A percentile compares a stretch with the other conserved stretches of the same genome.
phyloP scores from a whole-genome alignment of 2,113 vertebrate species.

The Ranitomeya imitator region DNA sequence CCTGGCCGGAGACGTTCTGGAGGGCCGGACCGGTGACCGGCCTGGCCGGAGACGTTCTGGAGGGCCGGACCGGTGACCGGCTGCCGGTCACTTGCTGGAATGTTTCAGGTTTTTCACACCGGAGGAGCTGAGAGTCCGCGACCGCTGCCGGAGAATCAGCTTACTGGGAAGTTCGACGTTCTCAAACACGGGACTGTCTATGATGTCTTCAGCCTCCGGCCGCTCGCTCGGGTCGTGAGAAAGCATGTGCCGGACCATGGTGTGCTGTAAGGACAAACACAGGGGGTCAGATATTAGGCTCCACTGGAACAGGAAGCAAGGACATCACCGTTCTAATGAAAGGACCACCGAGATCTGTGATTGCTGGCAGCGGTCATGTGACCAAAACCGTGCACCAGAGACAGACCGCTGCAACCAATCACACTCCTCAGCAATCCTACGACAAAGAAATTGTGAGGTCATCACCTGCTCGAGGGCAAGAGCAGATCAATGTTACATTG shows the following conservation, averaged over 20 bases:
- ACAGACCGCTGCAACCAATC: too few relatives aligned
- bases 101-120: slow-evolving; percentile 82
- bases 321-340: too few relatives aligned
- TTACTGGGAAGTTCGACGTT: slow-evolving; percentile 86
- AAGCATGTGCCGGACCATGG: slow-evolving; percentile 93
- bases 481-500: neutral
- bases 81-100: slow-evolving; percentile 69
- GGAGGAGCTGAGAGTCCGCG: slow-evolving; percentile 90
- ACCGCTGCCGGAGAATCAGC: slow-evolving; percentile 83
- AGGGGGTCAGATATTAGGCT: neutral
- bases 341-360: too few relatives aligned
- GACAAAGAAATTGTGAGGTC: too few relatives aligned
- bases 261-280: slow-evolving; percentile 70
- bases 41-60: too few relatives aligned
- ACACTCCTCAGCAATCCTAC: too few relatives aligned
- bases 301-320: too few relatives aligned
- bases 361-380: too few relatives aligned
- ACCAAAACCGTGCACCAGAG: too few relatives aligned
- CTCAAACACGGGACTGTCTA: slow-evolving; percentile 87
- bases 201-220: slow-evolving; percentile 89
- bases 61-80: too few relatives aligned
- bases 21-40: too few relatives aligned
- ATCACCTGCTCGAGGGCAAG: too few relatives aligned
- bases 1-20: neutral
- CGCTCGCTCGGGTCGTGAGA: slow-evolving; percentile 84